Evolutionary conservation across 37 sponge, comb jelly and placozoan genomes (phyloP).

Genomic region (Geodia barretti): DNA sequence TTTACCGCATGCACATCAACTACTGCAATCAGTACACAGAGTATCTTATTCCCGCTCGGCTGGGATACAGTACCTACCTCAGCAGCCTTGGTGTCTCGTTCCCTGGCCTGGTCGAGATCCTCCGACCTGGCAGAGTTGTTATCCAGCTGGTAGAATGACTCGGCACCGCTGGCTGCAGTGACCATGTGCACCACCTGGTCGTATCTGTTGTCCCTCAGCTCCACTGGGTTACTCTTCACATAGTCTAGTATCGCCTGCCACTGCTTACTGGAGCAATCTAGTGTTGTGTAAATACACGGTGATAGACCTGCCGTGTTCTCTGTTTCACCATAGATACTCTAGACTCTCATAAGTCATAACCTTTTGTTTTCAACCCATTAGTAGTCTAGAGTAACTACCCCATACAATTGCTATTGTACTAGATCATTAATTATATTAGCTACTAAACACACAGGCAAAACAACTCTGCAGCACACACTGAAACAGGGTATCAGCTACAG

Average conservation of each 20-base stretch:
- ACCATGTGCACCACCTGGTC: slow-evolving; percentile 80
- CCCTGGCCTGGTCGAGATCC: slow-evolving; percentile 41
- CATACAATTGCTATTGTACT: too few species aligned
- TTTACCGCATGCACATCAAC: background rate
- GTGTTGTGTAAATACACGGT: too few species aligned
- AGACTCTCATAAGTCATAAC: too few species aligned
- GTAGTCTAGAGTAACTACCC: too few species aligned
- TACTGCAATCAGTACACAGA: background rate
- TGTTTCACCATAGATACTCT: too few species aligned
- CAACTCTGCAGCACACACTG: too few species aligned
- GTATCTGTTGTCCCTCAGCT: slow-evolving; percentile 74
- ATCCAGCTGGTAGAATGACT: slow-evolving; percentile 58
- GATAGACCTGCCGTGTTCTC: too few species aligned
- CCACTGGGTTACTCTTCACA: slow-evolving; percentile 10
- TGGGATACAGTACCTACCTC: slow-evolving; percentile 14
- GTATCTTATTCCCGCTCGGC: background rate
- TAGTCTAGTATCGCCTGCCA: slow-evolving; percentile 42
- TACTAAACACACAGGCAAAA: slow-evolving; percentile 9
- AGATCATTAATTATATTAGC: too few species aligned
- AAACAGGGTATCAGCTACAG: too few species aligned
- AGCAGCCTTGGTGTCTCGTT: slow-evolving; percentile 52
- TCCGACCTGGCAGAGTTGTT: slow-evolving; percentile 50
- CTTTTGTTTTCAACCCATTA: too few species aligned
- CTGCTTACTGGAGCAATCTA: slow-evolving; percentile 51
- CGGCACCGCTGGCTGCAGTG: slow-evolving; percentile 82